Evolutionary conservation across 2,113 vertebrate species (phyloP).

Genomic region (Mystacornis crossleyi): DNA sequence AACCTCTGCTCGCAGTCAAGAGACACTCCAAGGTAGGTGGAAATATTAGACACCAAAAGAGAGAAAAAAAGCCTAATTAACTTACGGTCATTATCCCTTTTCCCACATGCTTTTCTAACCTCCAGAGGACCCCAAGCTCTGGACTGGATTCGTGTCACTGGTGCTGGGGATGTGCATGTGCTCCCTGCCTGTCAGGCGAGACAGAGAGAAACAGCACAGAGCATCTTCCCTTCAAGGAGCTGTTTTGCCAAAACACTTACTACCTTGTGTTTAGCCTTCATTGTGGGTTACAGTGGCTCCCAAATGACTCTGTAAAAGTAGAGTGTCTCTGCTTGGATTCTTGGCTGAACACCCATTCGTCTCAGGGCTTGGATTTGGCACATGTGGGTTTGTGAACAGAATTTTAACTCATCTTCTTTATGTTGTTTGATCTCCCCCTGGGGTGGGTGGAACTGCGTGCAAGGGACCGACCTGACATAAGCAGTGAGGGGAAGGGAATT

Average conservation of each 20-base stretch:
- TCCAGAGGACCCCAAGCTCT: neutral
- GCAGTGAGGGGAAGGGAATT: neutral
- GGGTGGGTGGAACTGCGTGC: neutral
- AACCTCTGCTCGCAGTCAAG: neutral
- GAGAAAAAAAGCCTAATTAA: neutral
- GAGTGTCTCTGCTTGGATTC: neutral
- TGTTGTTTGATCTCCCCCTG: conserved; percentile 23
- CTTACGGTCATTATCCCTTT: neutral
- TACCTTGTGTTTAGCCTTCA: neutral
- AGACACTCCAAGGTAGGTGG: neutral
- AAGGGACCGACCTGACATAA: neutral
- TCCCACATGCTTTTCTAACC: neutral
- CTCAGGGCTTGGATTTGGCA: neutral
- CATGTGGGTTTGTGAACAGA: neutral
- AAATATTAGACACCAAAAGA: neutral
- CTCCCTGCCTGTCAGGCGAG: neutral
- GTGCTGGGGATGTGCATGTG: neutral
- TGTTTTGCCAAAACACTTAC: conserved; percentile 1
- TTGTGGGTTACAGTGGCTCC: neutral
- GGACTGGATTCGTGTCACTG: neutral
- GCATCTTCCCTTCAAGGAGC: neutral
- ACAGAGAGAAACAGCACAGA: neutral
- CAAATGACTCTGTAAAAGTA: neutral
- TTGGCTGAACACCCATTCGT: neutral
- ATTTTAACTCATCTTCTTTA: neutral